A percentile compares a stretch with the other conserved stretches of the same genome.
Conservation (phyloP, 2,113 vertebrate species). For the Paramisgurnus dabryanus region DNA sequence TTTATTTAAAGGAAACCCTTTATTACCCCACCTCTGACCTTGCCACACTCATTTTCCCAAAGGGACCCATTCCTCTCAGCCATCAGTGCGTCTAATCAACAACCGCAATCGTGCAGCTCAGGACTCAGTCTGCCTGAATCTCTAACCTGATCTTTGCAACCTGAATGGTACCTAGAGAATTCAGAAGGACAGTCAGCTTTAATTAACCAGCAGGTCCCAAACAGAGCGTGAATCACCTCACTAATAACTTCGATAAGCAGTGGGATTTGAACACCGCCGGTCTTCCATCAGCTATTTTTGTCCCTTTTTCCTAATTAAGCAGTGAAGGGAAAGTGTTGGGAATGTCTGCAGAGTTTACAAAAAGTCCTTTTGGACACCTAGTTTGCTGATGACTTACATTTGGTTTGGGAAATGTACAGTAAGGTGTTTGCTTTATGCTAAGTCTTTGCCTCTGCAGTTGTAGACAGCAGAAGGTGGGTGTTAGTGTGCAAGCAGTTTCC, state of each 20-base stretch:
- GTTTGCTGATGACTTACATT: constrained; percentile 20
- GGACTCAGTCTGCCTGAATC: neutral
- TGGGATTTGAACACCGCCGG: constrained; percentile 43
- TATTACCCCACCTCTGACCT: constrained; percentile 22
- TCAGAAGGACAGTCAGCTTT: constrained; percentile 46
- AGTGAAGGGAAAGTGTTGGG: constrained; percentile 1
- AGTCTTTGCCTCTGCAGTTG: constrained; percentile 45
- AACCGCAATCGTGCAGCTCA: neutral
- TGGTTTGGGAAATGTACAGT: constrained; percentile 45
- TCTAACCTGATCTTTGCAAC: constrained; percentile 1
- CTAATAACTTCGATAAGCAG: constrained; percentile 46
- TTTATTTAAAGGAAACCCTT: constrained; percentile 22
- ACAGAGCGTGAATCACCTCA: constrained; percentile 45
- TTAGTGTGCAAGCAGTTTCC: neutral
- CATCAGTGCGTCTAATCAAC: constrained; percentile 3
- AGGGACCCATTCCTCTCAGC: neutral
- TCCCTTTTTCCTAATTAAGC: constrained; percentile 48
- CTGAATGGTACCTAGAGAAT: constrained; percentile 40
- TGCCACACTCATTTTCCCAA: neutral
- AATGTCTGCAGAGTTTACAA: constrained; percentile 20
- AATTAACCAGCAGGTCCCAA: constrained; percentile 48
- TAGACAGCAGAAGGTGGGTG: constrained; percentile 52
- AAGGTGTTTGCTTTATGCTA: constrained; percentile 62
- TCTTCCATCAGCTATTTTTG: constrained; percentile 46
- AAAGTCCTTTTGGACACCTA: neutral